Percentiles rank a stretch among this genome's conserved stretches.
phyloP scores from a whole-genome alignment of 2,113 vertebrate species.

The Sprattus sprattus region DNA sequence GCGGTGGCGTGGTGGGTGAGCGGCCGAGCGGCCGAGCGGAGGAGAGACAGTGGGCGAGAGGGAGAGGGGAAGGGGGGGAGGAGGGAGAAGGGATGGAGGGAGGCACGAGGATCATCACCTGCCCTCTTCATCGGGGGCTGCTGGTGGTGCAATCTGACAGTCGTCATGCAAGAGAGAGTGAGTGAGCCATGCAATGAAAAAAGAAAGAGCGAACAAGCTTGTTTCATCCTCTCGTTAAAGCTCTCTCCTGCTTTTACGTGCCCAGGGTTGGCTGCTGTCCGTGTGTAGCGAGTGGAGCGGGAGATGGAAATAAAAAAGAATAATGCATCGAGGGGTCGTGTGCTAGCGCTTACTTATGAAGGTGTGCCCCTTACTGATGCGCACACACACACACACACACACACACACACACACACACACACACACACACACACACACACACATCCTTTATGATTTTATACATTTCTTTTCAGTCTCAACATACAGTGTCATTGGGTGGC shows the following conservation, averaged over 20 bases:
- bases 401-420: too few relatives aligned
- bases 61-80: conserved; percentile 18
- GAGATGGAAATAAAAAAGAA: conserved; percentile 50
- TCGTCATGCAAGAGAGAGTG: conserved; percentile 13
- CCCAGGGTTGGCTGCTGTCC: conserved; percentile 29
- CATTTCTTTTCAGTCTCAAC: neutral
- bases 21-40: neutral
- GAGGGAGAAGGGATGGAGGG: conserved; percentile 29
- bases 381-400: neutral
- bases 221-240: conserved; percentile 60
- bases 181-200: neutral
- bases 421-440: too few relatives aligned
- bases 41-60: conserved; percentile 7
- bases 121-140: neutral
- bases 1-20: neutral
- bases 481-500: neutral
- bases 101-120: conserved; percentile 19
- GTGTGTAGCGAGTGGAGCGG: conserved; percentile 25
- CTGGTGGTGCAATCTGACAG: neutral
- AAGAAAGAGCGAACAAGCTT: conserved; percentile 34
- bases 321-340: conserved; percentile 42
- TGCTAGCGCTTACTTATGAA: neutral
- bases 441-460: neutral
- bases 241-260: conserved; percentile 56
- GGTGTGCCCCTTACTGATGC: neutral